Evolutionary conservation across 2,797 vertebrate genomes (phyloP).

Genomic region (Dromococcyx pavoninus): DNA sequence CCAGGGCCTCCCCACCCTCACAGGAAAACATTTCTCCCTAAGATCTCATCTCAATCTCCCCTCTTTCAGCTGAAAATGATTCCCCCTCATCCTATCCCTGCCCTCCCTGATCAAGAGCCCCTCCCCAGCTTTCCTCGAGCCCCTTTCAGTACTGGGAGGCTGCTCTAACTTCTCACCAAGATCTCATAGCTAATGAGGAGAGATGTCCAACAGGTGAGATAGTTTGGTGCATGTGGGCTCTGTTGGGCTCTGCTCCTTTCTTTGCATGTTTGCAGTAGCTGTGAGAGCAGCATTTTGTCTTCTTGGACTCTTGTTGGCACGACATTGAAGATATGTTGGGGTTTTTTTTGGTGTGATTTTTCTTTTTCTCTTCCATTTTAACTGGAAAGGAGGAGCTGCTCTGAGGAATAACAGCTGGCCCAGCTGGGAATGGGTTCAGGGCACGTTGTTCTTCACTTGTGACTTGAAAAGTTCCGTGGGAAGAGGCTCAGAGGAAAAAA

Average conservation of each 20-base stretch:
- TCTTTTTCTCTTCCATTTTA: neutral
- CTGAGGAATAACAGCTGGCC: neutral
- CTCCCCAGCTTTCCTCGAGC: no score
- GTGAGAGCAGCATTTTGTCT: neutral
- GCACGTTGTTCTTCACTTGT: neutral
- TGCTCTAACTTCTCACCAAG: no score
- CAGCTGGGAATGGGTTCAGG: neutral
- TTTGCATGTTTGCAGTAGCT: rapidly evolving
- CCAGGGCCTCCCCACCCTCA: no score
- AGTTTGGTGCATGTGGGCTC: neutral
- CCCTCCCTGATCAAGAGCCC: no score
- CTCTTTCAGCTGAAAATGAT: no score
- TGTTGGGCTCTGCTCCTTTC: neutral
- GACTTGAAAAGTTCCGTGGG: neutral
- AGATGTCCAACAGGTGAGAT: neutral
- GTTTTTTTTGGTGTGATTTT: no score
- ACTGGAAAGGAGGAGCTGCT: neutral
- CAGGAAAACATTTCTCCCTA: no score
- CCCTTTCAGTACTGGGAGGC: no score
- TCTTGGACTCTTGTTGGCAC: neutral
- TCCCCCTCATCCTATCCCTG: no score
- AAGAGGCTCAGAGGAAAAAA: neutral
- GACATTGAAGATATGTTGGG: neutral
- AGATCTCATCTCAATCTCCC: no score
- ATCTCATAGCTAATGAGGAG: neutral